phyloP scores from a whole-genome alignment of 2,113 vertebrate genomes.

The Pseudopodoces humilis region DNA sequence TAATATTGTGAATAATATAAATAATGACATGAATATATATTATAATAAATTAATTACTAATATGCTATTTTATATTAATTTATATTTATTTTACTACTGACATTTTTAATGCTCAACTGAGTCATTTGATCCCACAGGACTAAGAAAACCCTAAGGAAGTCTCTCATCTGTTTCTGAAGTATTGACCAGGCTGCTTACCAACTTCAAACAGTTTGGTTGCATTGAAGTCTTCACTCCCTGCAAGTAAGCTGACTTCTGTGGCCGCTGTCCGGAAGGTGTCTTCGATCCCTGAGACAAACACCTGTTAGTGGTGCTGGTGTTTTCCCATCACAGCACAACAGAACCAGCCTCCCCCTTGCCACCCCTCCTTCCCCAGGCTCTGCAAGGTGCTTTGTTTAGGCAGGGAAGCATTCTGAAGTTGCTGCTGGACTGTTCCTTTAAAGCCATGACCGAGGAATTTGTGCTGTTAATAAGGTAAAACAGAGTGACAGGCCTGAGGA shows the following conservation, averaged over 20 bases:
- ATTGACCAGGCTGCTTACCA: constrained; percentile 78
- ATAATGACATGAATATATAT: no score
- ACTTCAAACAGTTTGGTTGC: constrained; percentile 96
- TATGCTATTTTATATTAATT: no score
- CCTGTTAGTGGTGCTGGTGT: neutral
- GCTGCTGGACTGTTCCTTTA: neutral
- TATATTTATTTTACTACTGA: neutral
- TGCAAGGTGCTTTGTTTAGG: neutral
- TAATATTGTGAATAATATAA: no score
- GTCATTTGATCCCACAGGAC: neutral
- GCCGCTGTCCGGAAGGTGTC: constrained; percentile 95
- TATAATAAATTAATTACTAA: no score
- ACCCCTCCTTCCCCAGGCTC: neutral
- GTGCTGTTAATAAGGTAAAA: neutral
- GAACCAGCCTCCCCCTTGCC: neutral
- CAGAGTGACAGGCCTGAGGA: neutral
- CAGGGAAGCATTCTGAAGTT: neutral
- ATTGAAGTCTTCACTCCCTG: constrained; percentile 94
- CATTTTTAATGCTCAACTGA: neutral
- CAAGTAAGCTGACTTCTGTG: constrained; percentile 93
- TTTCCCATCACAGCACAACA: neutral
- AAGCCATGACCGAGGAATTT: neutral
- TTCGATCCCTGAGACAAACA: constrained; percentile 86
- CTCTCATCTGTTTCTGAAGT: neutral
- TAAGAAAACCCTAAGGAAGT: neutral